Conservation (phyloP, 2,888 invertebrate genomes). For the Temnothorax ravouxi region DNA sequence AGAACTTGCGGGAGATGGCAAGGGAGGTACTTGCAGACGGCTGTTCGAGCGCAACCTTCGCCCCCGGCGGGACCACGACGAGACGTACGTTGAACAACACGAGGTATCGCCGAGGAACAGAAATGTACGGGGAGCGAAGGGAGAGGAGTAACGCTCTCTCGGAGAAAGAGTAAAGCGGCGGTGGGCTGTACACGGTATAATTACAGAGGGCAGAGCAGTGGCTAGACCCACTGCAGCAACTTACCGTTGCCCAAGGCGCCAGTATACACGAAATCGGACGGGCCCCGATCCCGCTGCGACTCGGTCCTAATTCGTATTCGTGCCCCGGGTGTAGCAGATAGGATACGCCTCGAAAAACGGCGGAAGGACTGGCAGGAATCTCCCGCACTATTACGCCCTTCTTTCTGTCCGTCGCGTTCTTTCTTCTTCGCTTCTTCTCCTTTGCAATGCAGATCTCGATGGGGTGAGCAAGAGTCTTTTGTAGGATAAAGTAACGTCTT, state of each 20-base stretch:
- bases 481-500: constrained; percentile 43
- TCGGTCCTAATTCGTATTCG: constrained; percentile 83
- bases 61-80: constrained; percentile 78
- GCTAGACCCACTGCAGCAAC: constrained; percentile 83
- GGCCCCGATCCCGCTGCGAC: constrained; percentile 72
- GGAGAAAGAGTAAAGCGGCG: constrained; percentile 71
- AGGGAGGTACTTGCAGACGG: constrained; percentile 67
- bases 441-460: constrained; percentile 71
- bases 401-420: constrained; percentile 57
- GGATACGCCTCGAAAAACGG: constrained; percentile 78
- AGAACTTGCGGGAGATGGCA: constrained; percentile 50
- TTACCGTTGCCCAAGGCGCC: constrained; percentile 79
- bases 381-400: constrained; percentile 67
- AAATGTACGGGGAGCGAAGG: constrained; percentile 62
- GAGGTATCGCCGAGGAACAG: constrained; percentile 69
- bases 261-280: constrained; percentile 80
- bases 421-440: constrained; percentile 62
- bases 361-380: constrained; percentile 76
- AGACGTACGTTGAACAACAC: constrained; percentile 74
- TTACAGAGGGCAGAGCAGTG: constrained; percentile 84
- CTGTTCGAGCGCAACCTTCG: constrained; percentile 74
- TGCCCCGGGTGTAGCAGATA: constrained; percentile 80
- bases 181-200: constrained; percentile 80
- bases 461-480: constrained; percentile 37
- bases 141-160: constrained; percentile 68